Evolutionary conservation across 2,888 invertebrate species (phyloP), one percentile per base, ranked within the genome.

Genomic region (Dusona sp.): DNA sequence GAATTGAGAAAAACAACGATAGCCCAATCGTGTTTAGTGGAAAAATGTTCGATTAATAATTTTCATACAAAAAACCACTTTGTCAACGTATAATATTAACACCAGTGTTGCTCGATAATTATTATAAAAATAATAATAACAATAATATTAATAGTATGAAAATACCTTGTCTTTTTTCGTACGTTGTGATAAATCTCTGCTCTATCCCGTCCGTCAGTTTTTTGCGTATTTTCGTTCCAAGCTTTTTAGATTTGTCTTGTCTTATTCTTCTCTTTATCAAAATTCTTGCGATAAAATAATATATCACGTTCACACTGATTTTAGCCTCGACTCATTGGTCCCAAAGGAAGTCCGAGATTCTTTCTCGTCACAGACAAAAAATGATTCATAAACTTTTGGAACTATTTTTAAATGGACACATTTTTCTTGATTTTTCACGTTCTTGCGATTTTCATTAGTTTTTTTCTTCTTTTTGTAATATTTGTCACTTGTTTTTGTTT

Each of bases 141-240:
- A 73, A 65, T 38, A 42, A 65, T 25, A 51, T 54, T n/a, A 48
- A 82, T 65, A 61, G 65, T 36, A 22, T 67, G 36, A 73, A 74
- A 75, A 45, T 88, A 88, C 88, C 89, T 88, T 84, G 83, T 72
- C n/a, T 65, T 38, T 22, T 25, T 65, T 64, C 61, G 22, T 48
- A 9, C 16, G 19, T 45, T 36, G 45, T 16, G 61, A 72, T 25
- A 16, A 83, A 70, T 45, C 8, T 54, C 42, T 45, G 1, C n/a
- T 29, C 57, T 11, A 29, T 25, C 25, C 13, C 13, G 57, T 61
- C 29, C 13, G 13, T 61, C 25, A 11, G 3, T 25, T 29, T 4
- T 11, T 29, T 11, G 54, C 54, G 54, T 51, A n/a, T 51, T n/a
- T 54, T 54, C 11, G 42, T 42, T 42, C 9, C 8, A 42, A 42